phyloP scores from a whole-genome alignment of 2,113 vertebrate species.

The Telmatochromis bifrenatus region DNA sequence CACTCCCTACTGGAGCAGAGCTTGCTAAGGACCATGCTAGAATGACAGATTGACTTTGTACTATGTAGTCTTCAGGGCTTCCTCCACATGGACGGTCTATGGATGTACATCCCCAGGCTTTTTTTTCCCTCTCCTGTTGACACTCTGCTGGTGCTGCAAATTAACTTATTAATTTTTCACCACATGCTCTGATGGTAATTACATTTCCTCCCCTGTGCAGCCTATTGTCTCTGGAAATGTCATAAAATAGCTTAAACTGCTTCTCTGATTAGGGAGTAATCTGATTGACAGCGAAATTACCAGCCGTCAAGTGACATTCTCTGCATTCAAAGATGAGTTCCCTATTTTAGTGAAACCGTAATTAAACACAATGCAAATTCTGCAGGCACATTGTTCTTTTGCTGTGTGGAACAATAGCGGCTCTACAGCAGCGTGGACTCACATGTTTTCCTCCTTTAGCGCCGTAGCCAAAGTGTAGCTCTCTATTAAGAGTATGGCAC shows the following conservation, averaged over 20 bases:
- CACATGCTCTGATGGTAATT: constrained; percentile 67
- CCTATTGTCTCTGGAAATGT: constrained; percentile 67
- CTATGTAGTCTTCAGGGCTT: constrained; percentile 28
- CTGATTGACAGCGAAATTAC: constrained; percentile 70
- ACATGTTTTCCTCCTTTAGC: background rate
- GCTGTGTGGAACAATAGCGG: constrained; percentile 23
- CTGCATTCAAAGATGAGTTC: constrained; percentile 50
- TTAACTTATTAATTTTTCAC: constrained; percentile 68
- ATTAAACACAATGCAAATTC: constrained; percentile 52
- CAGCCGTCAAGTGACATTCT: constrained; percentile 55
- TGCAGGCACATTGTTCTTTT: constrained; percentile 30
- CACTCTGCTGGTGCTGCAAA: constrained; percentile 61
- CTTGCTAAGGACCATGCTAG: constrained; percentile 5
- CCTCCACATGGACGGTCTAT: constrained; percentile 21
- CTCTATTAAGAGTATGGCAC: background rate
- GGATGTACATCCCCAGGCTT: constrained; percentile 37
- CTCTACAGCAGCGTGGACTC: constrained; percentile 11
- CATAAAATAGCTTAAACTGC: constrained; percentile 66
- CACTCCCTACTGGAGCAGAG: constrained; percentile 17
- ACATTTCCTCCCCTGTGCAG: constrained; percentile 60
- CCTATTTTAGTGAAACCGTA: constrained; percentile 40
- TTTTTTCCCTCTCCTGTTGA: constrained; percentile 42
- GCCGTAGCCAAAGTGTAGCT: background rate
- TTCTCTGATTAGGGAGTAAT: constrained; percentile 60
- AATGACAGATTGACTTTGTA: constrained; percentile 49